Evolutionary conservation across 2,888 invertebrate genomes (phyloP), one percentile per base, ranked within the genome.

Genomic region (Fragum whitleyi): DNA sequence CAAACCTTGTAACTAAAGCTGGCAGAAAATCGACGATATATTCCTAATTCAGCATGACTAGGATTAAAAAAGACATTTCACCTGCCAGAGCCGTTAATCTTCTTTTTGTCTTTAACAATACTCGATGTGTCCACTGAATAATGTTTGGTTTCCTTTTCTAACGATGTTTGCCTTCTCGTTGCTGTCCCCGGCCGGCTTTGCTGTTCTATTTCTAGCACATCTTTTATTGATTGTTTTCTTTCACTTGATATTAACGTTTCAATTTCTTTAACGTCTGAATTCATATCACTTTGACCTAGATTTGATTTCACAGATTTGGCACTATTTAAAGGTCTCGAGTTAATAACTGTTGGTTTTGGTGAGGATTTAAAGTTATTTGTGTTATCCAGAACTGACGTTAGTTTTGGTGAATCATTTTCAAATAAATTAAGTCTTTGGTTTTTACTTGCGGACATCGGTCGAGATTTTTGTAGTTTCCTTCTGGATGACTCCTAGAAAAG

Each of bases 61-160:
- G n/a, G n/a, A n/a, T n/a, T n/a, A n/a, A n/a, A n/a, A n/a, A n/a
- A n/a, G n/a, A n/a, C n/a, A n/a, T n/a, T 51, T 61, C 47, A 78
- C 78, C 79, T 79, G 3, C 74, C 65, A 74, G 74, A 62, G 57
- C 79, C 57, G 11, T 32, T 39, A 2, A 36, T 14, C 7, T 26
- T 39, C 36, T 61, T 72, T 28, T 42, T 39, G 23, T 70, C 70
- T 32, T 70, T 70, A 21, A 81, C 79, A 57, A 90, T 90, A 78
- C 89, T 90, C 1, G 90, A 90, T 36, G 75, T 81, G 32, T 89
- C 87, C 16, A 89, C 88, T 80, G 86, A 86, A 72, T 89, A 90
- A 57, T 86, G 83, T 32, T 79, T 77, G 32, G 68, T 82, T 32
- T 86, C 86, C 55, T 86, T 86, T 42, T 87, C 85, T 32, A 74